Conservation (phyloP, 2,888 invertebrate species). For the Pedicia rivosa region DNA sequence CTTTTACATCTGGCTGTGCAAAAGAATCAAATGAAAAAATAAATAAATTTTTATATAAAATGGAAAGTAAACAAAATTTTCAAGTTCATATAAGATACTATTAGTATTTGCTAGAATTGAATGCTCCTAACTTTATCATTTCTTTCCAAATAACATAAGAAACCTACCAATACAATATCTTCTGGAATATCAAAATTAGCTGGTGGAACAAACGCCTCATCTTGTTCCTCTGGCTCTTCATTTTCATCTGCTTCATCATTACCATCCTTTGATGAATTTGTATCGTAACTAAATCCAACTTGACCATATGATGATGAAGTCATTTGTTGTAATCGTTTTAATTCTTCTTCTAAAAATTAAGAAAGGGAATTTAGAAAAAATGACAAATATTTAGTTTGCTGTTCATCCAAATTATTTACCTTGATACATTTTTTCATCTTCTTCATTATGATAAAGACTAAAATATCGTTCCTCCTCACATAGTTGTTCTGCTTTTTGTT, state of each 20-base stretch:
- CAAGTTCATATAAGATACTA: too few species aligned
- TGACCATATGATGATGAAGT: slow-evolving; percentile 44
- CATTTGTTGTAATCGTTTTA: slow-evolving; percentile 70
- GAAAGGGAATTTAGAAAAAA: neutral
- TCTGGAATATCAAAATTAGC: slow-evolving; percentile 58
- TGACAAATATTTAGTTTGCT: too few species aligned
- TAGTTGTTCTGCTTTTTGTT: slow-evolving; percentile 69
- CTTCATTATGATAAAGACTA: slow-evolving; percentile 73
- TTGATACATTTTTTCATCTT: slow-evolving; percentile 79
- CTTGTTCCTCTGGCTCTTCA: slow-evolving; percentile 47
- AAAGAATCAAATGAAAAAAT: slow-evolving; percentile 6
- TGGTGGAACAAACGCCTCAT: slow-evolving; percentile 60
- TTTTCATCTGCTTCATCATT: slow-evolving; percentile 30
- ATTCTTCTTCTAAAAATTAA: slow-evolving; percentile 64
- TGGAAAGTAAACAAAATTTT: slow-evolving; percentile 11
- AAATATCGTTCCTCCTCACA: slow-evolving; percentile 93
- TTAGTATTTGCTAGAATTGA: neutral
- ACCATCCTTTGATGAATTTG: slow-evolving; percentile 32
- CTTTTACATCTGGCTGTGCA: neutral
- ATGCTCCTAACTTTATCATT: neutral
- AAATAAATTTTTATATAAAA: slow-evolving; percentile 4
- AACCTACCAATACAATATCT: slow-evolving; percentile 51
- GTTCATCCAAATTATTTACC: too few species aligned
- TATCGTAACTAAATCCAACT: slow-evolving; percentile 61
- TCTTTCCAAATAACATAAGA: neutral